These are phyloP conservation scores for Leptinotarsa texana DNA, from an alignment of 1,140 invertebrate genomes.

Conservation along the genomic window DNA sequence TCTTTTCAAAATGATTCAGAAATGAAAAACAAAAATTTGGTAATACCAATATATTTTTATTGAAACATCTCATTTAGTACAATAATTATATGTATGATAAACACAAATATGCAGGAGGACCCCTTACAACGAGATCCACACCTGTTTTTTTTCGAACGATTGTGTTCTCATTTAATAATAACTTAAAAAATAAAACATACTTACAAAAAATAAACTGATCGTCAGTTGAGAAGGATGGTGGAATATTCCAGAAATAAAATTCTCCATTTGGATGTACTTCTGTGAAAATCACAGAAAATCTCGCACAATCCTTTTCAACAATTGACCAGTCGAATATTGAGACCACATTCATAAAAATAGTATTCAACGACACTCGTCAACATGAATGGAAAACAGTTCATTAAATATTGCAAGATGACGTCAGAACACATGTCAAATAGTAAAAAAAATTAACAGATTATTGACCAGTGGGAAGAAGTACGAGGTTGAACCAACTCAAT, in stretches of 20 bases:
- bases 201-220: constrained; percentile 30
- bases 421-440: neutral
- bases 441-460: neutral
- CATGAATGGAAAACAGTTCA: constrained; percentile 21
- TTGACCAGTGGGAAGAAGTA: neutral
- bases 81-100: constrained; percentile 41
- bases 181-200: constrained; percentile 40
- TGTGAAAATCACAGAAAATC: neutral
- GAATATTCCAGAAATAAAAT: constrained; percentile 3
- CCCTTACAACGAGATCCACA: constrained; percentile 39
- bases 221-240: neutral
- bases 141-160: constrained; percentile 25
- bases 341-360: constrained; percentile 24
- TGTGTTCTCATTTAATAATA: constrained; percentile 39
- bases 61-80: constrained; percentile 45
- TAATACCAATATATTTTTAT: constrained; percentile 43
- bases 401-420: constrained; percentile 18
- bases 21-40: neutral
- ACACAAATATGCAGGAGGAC: constrained; percentile 37
- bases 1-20: too few relatives aligned
- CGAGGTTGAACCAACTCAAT: neutral
- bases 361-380: constrained; percentile 20
- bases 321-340: constrained; percentile 8
- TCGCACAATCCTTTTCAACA: neutral
- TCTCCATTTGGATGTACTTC: neutral